Evolutionary conservation across 2,797 vertebrate genomes (phyloP).

Genomic region (Momotus momota): DNA sequence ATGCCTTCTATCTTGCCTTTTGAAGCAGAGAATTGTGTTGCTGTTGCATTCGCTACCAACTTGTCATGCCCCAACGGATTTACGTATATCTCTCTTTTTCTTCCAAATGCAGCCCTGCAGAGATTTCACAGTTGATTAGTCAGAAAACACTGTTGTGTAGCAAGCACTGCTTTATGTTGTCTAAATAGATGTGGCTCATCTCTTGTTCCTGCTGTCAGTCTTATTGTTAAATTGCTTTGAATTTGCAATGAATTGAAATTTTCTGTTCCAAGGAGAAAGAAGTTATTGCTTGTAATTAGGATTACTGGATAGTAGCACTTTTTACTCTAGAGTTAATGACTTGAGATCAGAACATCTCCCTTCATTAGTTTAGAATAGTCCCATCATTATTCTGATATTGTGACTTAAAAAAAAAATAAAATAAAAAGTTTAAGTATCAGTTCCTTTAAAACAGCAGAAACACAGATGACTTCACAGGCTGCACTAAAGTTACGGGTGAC

Average conservation of each 20-base stretch:
- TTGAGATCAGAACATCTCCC: background rate
- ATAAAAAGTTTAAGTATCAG: background rate
- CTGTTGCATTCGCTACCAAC: rapidly evolving
- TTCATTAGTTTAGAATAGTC: slow-evolving; percentile 17
- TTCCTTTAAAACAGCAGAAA: background rate
- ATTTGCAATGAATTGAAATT: slow-evolving; percentile 20
- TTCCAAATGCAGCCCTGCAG: background rate
- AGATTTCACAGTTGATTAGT: slow-evolving; percentile 37
- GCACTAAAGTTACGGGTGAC: background rate
- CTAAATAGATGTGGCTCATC: slow-evolving; percentile 34
- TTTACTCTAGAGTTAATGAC: background rate
- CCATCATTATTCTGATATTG: background rate
- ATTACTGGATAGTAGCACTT: background rate
- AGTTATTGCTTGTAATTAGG: slow-evolving; percentile 22
- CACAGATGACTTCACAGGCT: background rate
- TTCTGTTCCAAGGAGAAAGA: background rate
- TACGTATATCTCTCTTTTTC: background rate
- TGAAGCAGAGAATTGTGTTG: background rate
- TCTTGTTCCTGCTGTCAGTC: background rate
- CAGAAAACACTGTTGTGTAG: slow-evolving; percentile 30
- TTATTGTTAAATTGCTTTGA: slow-evolving; percentile 39
- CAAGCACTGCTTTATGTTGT: background rate
- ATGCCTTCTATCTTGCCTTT: background rate
- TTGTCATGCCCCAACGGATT: slow-evolving; percentile 1
- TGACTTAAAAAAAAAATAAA: background rate